phyloP scores from a whole-genome alignment of 23 tunicate species.

The Botrylloides violaceus region DNA sequence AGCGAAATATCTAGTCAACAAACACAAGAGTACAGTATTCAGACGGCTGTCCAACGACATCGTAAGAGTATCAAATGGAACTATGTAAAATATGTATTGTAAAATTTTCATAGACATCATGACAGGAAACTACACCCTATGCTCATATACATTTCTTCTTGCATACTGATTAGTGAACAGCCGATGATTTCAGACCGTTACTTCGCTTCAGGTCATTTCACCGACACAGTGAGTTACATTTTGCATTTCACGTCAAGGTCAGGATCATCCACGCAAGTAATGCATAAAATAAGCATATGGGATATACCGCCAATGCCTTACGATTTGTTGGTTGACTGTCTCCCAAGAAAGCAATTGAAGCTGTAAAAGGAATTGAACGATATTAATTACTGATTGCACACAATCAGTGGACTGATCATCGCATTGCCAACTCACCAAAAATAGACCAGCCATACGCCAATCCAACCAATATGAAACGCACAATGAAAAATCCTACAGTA shows the following conservation, averaged over 20 bases:
- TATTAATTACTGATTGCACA: not conserved
- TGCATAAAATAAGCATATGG: constrained; percentile 85
- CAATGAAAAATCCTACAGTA: constrained; percentile 29
- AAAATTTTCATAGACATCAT: too few relatives aligned
- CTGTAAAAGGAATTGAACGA: constrained; percentile 38
- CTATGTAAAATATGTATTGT: too few relatives aligned
- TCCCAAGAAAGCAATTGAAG: constrained; percentile 84
- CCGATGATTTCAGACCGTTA: too few relatives aligned
- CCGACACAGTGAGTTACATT: too few relatives aligned
- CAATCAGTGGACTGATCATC: not conserved
- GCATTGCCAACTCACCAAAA: constrained; percentile 52
- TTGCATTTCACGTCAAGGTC: constrained; percentile 51
- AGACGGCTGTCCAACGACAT: too few relatives aligned
- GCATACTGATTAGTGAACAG: too few relatives aligned
- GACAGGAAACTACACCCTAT: too few relatives aligned
- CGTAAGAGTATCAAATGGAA: too few relatives aligned
- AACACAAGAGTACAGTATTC: too few relatives aligned
- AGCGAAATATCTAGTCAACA: too few relatives aligned
- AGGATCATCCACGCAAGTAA: constrained; percentile 87
- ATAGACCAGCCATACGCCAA: constrained; percentile 87
- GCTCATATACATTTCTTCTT: too few relatives aligned
- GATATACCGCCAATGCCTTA: constrained; percentile 88
- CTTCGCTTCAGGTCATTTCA: too few relatives aligned
- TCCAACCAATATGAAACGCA: constrained; percentile 32
- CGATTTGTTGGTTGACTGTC: constrained; percentile 84